A percentile compares a stretch with the other conserved stretches of the same genome.
Evolutionary conservation across 1,140 invertebrate species (phyloP).

Genomic region (Globodera ellingtonae): DNA sequence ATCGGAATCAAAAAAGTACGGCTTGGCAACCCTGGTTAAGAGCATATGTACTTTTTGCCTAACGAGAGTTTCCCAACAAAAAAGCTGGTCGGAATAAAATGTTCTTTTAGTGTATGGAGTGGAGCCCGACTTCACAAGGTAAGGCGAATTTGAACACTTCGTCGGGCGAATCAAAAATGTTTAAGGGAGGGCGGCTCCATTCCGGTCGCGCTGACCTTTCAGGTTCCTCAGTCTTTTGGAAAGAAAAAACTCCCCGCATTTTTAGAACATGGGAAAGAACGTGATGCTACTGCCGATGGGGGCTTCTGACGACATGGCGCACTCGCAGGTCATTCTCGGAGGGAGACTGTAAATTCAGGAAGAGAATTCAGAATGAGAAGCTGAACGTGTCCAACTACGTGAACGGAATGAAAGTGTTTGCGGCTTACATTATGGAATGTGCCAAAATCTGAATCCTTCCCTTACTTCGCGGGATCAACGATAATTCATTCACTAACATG

Average conservation of each 20-base stretch:
- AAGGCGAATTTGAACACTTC: background rate
- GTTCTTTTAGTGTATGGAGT: constrained; percentile 77
- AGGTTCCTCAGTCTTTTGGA: constrained; percentile 67
- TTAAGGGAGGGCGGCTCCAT: constrained; percentile 88
- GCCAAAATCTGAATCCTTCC: constrained; percentile 30
- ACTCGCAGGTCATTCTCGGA: constrained; percentile 73
- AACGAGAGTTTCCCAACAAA: too few species aligned
- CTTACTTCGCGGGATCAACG: too few species aligned
- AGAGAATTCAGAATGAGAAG: constrained; percentile 47
- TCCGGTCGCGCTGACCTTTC: constrained; percentile 85
- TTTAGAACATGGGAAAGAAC: constrained; percentile 16
- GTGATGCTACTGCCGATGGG: constrained; percentile 81
- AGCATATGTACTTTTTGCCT: too few species aligned
- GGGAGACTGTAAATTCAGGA: background rate
- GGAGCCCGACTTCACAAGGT: constrained; percentile 82
- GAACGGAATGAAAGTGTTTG: constrained; percentile 48
- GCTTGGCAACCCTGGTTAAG: too few species aligned
- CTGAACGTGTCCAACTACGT: constrained; percentile 51
- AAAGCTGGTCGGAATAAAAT: background rate
- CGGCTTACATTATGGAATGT: constrained; percentile 50
- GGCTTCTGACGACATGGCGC: constrained; percentile 89
- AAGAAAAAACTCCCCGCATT: constrained; percentile 70
- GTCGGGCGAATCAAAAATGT: background rate
- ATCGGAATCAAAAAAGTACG: too few species aligned
- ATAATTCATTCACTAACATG: too few species aligned